These are phyloP conservation scores for Crambe crambe DNA, from an alignment of 37 sponge, comb jelly and placozoan genomes.

Conservation along the genomic window DNA sequence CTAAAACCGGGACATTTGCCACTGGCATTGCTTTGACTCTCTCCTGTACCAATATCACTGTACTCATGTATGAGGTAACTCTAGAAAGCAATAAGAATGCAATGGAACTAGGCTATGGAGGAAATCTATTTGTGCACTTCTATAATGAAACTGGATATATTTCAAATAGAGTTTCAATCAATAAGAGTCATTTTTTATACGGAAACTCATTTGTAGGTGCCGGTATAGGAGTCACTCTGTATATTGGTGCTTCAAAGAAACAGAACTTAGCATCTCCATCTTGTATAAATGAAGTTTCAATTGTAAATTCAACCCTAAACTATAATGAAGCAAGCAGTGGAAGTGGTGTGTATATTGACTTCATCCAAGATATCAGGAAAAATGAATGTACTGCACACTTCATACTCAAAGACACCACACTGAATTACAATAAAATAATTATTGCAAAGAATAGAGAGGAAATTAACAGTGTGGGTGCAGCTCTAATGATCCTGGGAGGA, in stretches of 20 bases:
- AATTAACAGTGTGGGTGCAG: background rate
- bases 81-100: background rate
- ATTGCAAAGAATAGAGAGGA: background rate
- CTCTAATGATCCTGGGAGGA: background rate
- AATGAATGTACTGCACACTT: background rate
- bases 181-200: background rate
- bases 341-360: background rate
- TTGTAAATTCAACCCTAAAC: background rate
- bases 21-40: background rate
- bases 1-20: background rate
- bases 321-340: background rate
- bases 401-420: background rate
- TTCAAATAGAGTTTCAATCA: background rate
- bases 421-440: no score
- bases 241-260: background rate
- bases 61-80: background rate
- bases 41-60: background rate
- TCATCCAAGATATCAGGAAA: background rate
- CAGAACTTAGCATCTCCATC: background rate
- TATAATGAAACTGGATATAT: background rate
- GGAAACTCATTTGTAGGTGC: background rate
- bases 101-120: background rate
- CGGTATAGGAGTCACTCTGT: background rate
- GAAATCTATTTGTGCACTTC: background rate
- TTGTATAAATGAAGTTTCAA: background rate